phyloP scores from a whole-genome alignment of 64 coral and sea anemone genomes.

The Cladopsammia gracilis region DNA sequence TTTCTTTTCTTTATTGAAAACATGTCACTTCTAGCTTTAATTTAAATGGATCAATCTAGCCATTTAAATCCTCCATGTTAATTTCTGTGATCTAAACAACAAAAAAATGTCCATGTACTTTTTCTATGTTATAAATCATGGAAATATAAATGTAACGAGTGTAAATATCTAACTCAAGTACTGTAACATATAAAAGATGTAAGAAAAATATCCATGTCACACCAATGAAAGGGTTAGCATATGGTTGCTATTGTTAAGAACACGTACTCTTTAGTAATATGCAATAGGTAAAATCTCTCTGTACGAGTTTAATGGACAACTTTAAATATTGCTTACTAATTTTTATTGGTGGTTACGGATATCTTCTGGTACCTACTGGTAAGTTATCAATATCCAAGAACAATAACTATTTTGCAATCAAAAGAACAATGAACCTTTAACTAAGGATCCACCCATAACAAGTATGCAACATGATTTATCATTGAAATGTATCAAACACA shows the following conservation, averaged over 20 bases:
- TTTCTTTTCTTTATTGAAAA: constrained; percentile 26
- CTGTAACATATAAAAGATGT: constrained; percentile 7
- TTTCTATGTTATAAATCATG: constrained; percentile 3
- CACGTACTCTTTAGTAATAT: constrained; percentile 30
- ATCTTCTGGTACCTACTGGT: background rate
- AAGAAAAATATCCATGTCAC: background rate
- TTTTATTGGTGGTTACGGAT: too few species aligned
- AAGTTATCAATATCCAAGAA: constrained; percentile 22
- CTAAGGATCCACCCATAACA: constrained; percentile 12
- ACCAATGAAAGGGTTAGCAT: background rate
- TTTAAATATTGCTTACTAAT: constrained; percentile 11
- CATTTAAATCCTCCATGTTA: constrained; percentile 22
- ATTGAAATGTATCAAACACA: constrained; percentile 20
- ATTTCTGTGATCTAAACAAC: constrained; percentile 34
- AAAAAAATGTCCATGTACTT: constrained; percentile 6
- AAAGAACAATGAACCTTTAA: constrained; percentile 4
- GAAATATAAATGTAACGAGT: constrained; percentile 8
- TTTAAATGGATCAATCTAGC: constrained; percentile 26
- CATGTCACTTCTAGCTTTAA: constrained; percentile 25
- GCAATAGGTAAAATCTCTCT: constrained; percentile 29
- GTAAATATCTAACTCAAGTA: constrained; percentile 12
- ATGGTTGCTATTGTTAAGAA: background rate
- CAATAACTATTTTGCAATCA: constrained; percentile 3
- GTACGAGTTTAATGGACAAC: constrained; percentile 21
- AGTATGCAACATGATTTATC: constrained; percentile 35